Percentiles rank a stretch among this genome's conserved stretches.
phyloP scores from a whole-genome alignment of 2,888 invertebrate species.

The Drosophila algonquin region DNA sequence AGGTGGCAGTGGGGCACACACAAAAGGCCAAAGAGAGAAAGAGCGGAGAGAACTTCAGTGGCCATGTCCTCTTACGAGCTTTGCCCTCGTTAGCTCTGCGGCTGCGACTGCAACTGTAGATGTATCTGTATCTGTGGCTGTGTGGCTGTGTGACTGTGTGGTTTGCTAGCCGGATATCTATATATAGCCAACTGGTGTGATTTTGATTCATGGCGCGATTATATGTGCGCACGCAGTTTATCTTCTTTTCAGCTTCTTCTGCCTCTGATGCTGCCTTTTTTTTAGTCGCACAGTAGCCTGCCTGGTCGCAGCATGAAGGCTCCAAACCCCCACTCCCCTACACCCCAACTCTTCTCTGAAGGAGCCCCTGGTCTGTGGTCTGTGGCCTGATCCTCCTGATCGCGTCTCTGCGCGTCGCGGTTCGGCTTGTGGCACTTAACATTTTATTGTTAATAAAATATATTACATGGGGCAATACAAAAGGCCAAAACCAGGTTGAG shows the following conservation, averaged over 20 bases:
- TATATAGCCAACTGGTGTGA: slow-evolving; percentile 80
- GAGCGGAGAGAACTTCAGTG: slow-evolving; percentile 43
- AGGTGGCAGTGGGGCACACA: slow-evolving; percentile 38
- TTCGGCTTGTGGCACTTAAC: slow-evolving; percentile 74
- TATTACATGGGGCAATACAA: slow-evolving; percentile 76
- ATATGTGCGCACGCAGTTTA: slow-evolving; percentile 83
- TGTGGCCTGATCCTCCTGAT: slow-evolving; percentile 9
- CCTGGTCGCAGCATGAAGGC: slow-evolving; percentile 40
- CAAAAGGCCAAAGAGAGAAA: not conserved
- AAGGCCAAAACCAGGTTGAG: slow-evolving; percentile 57
- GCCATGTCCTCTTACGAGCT: slow-evolving; percentile 39
- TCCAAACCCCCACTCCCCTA: slow-evolving; percentile 33
- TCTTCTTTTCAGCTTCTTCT: slow-evolving; percentile 64
- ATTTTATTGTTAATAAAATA: slow-evolving; percentile 80
- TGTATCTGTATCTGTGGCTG: not conserved
- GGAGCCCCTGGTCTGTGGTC: slow-evolving; percentile 15
- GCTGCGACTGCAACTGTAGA: not conserved
- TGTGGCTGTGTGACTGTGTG: not conserved
- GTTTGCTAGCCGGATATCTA: slow-evolving; percentile 73
- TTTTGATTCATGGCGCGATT: slow-evolving; percentile 83
- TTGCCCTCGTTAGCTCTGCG: slow-evolving; percentile 46
- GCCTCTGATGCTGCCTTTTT: not conserved
- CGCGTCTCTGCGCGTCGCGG: no score
- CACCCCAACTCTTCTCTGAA: slow-evolving; percentile 18
- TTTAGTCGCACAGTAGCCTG: slow-evolving; percentile 43